These are phyloP conservation scores for Cantharis rustica DNA, from an alignment of 2,888 invertebrate genomes.

Conservation along the genomic window DNA sequence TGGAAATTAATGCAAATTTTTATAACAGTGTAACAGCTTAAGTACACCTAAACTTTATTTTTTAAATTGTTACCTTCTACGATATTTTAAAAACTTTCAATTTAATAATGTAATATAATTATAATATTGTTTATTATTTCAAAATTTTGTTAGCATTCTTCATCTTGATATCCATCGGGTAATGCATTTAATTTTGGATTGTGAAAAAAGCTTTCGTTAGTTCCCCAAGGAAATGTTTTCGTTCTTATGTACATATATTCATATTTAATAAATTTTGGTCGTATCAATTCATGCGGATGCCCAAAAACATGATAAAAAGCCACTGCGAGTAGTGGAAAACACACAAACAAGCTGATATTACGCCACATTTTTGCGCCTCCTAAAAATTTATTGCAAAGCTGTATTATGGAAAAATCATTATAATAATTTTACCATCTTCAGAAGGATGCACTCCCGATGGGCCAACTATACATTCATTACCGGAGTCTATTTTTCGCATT, in stretches of 20 bases:
- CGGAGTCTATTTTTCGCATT: neutral
- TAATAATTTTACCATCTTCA: neutral
- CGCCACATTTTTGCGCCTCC: constrained; percentile 68
- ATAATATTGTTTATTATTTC: neutral
- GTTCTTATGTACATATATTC: constrained; percentile 76
- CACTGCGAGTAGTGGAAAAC: constrained; percentile 73
- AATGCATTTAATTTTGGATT: constrained; percentile 78
- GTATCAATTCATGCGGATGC: constrained; percentile 62
- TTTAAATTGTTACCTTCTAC: neutral
- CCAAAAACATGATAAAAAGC: constrained; percentile 79
- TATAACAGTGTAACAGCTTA: neutral
- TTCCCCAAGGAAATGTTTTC: constrained; percentile 92
- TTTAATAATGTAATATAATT: too few relatives aligned
- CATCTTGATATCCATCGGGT: constrained; percentile 78
- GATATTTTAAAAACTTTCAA: neutral
- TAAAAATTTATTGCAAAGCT: neutral
- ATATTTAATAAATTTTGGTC: constrained; percentile 76
- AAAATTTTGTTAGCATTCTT: neutral
- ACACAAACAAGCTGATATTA: constrained; percentile 75
- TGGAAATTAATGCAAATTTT: neutral
- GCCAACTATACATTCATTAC: neutral
- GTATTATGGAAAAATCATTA: neutral
- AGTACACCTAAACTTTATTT: neutral
- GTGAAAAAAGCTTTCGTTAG: constrained; percentile 77
- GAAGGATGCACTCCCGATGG: neutral